Conservation (phyloP, 2,113 vertebrate genomes). For the Bagarius yarrelli region DNA sequence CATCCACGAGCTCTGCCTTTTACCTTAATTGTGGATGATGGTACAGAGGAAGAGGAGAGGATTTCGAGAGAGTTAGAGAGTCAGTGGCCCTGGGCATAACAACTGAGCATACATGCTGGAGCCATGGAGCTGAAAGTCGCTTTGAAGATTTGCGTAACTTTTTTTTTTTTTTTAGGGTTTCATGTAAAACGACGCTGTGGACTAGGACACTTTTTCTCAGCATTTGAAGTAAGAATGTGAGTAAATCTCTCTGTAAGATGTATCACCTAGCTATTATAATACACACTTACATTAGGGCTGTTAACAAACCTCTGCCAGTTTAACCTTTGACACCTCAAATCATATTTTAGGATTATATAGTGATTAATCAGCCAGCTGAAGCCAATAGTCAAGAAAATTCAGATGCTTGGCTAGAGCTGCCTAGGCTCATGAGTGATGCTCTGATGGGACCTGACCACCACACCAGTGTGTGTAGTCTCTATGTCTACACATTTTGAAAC, state of each 20-base stretch:
- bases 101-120: conserved; percentile 39
- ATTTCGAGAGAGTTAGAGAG: conserved; percentile 29
- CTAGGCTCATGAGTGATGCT: conserved; percentile 26
- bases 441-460: conserved; percentile 39
- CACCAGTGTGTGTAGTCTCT: conserved; percentile 21
- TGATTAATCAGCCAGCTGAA: conserved; percentile 48
- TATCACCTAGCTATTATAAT: conserved; percentile 32
- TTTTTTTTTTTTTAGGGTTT: conserved; percentile 30
- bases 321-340: conserved; percentile 52
- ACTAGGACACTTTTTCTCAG: conserved; percentile 41
- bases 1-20: conserved; percentile 43
- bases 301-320: conserved; percentile 51
- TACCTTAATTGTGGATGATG: conserved; percentile 53
- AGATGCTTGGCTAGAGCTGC: conserved; percentile 34
- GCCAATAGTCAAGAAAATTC: conserved; percentile 38
- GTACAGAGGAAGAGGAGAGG: conserved; percentile 23
- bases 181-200: conserved; percentile 35
- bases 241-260: conserved; percentile 16
- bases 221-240: neutral
- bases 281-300: conserved; percentile 41
- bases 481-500: no score
- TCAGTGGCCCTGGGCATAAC: conserved; percentile 31
- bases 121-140: conserved; percentile 38
- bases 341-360: conserved; percentile 45
- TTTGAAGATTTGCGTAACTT: conserved; percentile 48